Evolutionary conservation across 2,888 invertebrate species (phyloP).

Genomic region (Nomada fabriciana): DNA sequence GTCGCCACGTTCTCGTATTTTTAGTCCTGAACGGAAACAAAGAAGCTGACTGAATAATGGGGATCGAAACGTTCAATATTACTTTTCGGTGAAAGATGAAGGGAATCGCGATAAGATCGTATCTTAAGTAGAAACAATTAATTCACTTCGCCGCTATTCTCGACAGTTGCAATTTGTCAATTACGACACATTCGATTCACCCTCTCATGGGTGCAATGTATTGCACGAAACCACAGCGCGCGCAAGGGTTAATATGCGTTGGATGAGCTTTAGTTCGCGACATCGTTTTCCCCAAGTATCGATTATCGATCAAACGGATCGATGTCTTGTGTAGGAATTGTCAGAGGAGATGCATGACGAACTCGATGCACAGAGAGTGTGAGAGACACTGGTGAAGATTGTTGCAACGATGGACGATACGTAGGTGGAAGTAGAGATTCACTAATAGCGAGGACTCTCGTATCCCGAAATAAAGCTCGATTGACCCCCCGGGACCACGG

Average conservation of each 20-base stretch:
- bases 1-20: background rate
- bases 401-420: background rate
- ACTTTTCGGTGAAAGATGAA: too few relatives aligned
- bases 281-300: background rate
- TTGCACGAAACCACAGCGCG: constrained; percentile 11
- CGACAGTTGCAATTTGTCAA: constrained; percentile 17
- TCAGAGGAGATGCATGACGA: background rate
- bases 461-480: constrained; percentile 18
- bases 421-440: background rate
- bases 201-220: background rate
- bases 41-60: too few relatives aligned
- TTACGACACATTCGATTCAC: background rate
- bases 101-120: too few relatives aligned
- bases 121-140: background rate
- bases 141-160: background rate
- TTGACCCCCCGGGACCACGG: constrained; percentile 14
- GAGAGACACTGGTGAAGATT: constrained; percentile 1
- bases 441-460: constrained; percentile 11
- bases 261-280: background rate
- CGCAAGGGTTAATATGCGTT: constrained; percentile 8
- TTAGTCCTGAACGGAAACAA: constrained; percentile 7
- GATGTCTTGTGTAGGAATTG: background rate
- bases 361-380: background rate
- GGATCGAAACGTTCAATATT: too few relatives aligned
- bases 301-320: constrained; percentile 16